These are phyloP conservation scores for Petroica traversi DNA, from an alignment of 2,113 vertebrate genomes.

Conservation along the genomic window DNA sequence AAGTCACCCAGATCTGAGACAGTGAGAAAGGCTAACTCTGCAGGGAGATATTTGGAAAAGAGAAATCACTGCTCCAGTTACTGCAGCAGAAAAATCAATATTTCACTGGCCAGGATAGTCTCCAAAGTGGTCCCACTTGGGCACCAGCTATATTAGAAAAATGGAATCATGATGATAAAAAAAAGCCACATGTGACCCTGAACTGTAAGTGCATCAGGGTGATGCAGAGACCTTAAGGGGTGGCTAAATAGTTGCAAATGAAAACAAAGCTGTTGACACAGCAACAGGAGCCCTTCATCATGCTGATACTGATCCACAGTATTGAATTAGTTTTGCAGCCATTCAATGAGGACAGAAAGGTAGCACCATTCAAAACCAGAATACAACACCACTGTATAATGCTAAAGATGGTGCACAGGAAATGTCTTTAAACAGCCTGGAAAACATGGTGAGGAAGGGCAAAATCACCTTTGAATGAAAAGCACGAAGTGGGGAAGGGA, in stretches of 20 bases:
- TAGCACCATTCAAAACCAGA: background rate
- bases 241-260: background rate
- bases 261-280: background rate
- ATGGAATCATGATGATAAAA: background rate
- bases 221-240: background rate
- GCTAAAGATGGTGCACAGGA: background rate
- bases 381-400: background rate
- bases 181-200: background rate
- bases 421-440: background rate
- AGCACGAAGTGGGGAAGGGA: background rate
- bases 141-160: background rate
- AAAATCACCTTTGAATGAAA: background rate
- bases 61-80: constrained; percentile 13
- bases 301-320: background rate
- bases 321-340: background rate
- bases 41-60: background rate
- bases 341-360: background rate
- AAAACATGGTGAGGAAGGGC: background rate
- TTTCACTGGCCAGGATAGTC: background rate
- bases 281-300: background rate
- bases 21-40: background rate
- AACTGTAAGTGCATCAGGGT: background rate
- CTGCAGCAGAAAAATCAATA: background rate
- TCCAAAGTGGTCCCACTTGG: background rate
- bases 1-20: background rate